Base-by-base conservation (phyloP, 2,797 vertebrate species). In the Microtus obscurus region DNA sequence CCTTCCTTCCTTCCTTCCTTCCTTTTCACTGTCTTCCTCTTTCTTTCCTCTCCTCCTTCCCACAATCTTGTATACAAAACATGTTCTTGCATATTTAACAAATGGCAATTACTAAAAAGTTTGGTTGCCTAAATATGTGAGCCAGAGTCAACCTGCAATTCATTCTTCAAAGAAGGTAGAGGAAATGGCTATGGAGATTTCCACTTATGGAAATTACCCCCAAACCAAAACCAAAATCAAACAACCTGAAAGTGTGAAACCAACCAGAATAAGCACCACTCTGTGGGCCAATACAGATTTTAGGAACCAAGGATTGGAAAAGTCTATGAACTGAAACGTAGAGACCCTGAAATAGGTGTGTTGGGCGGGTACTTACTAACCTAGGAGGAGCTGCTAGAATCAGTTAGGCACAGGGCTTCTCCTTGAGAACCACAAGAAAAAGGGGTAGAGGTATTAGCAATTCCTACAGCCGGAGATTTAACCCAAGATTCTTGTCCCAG, bases 121-220 rank as follows among this genome's bases (percentile, higher is more conserved):
- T 69, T 87, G 31, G 45, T 86, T 88, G n/a, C 40, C 31, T 11
- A 88, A 86, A 63, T 69, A 79, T 59, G 37, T 89, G 69, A 95
- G 9, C 56, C 82, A 90, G 17, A 65, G 25, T 81, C 23, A 69
- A 93, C 74, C 90, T 95, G 59, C 29, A 88, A 76, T 82, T 3
- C 29, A 23, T 92, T 96, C 34, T 71, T 86, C 63, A 43, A 59
- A 89, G 37, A 94, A 91, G 53, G 83, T 86, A 93, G 27, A 96
- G 43, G 59, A 29, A 86, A 74, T 65, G 45, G 29, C n/a, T 53
- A 21, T 37, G 31, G 73, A 17, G n/a, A 94, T 87, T 97, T 87
- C 77, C 11, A 59, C 77, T 81, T 63, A 93, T 51, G 19, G 59
- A n/a, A 89, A 87, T 94, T 69, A 81, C 21, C 37, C 48, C 63